Base-by-base conservation (phyloP, 2,797 vertebrate genomes). In the Sebastes taczanowskii region DNA sequence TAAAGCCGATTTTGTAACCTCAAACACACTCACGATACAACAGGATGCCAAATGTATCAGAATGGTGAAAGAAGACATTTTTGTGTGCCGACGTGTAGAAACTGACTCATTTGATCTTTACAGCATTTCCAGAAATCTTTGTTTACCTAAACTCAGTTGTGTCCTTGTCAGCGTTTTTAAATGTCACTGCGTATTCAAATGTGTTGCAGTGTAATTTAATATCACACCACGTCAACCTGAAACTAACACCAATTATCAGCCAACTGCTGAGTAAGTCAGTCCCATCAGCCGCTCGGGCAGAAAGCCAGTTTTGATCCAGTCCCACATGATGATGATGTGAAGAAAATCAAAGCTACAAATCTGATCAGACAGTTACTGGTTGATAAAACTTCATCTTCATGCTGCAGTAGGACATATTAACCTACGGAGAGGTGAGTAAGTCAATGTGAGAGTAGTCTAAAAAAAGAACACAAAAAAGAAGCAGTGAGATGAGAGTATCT, bases 211-310 rank as follows among this genome's bases (percentile, higher is more conserved):
- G 63, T 32, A 49, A 34, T 59, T 60, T 22, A 18, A 71, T 5
- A 35, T 34, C 11, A 64, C 2, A 9, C 3, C 22, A 27, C 4
- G 25, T 49, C 71, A 65, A 20, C 60, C 6, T 34, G 32, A 65
- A 74, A 69, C 49, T 14, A 34, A 53, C 25, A 8, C 18, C 34
- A 58, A 53, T 16, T 20, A 23, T 14, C 25, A 72, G 68, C 58
- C 69, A 82, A 68, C 68, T 38, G 58, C n/a, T 32, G 71, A 74
- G 22, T 30, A 49, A 74, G 8, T 78, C 46, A 25, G 18, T 7
- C 49, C 30, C 16, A 42, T 32, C 59, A 59, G 49, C 29, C 10
- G 2, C 29, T 20, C 6, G 0, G 23, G 34, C 63, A 69, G 22
- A 23, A 64, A 59, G 25, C 4, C 32, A 18, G 16, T 18, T 42